Base-by-base conservation (phyloP, 1,140 invertebrate species). In the Aculops lycopersici region DNA sequence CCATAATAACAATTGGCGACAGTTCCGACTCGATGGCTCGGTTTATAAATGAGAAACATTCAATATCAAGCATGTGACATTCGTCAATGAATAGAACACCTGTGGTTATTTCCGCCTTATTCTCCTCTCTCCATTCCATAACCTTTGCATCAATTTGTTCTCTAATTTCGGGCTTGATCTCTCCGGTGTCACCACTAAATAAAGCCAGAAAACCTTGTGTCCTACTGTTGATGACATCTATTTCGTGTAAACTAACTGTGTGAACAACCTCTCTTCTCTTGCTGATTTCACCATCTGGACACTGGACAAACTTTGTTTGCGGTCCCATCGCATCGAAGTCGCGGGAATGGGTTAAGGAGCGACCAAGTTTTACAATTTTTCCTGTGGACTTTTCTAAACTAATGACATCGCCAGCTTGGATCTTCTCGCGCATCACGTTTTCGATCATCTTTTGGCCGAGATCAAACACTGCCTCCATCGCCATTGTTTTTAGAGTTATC, bases 381-480 rank as follows among this genome's bases (percentile, higher is more conserved):
- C 88, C 90, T 0, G 81, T 90, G 1, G 84, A 81, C 61, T 92
- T 94, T 54, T 95, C 86, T 51, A 95, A 90, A 1, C 83, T 88
- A 19, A 95, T 80, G 2, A 95, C 79, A 59, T 95, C 86, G 4
- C 65, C 66, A 21, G 64, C 61, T 47, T 57, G 53, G 24, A 79
- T 71, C 61, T 92, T 94, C 56, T 97, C 88, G 54, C 94, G 94
- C 47, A 83, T 72, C 31, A 95, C 65, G 42, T 75, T 77, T 55
- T 98, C 90, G 43, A 95, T 90, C 72, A 98, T 95, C 66, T 97
- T 98, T 40, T 75, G 76, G 19, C 90, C 90, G 50, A 97, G 65
- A 57, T 98, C 90, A 57, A 95, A 98, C 43, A 94, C 74, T 0
- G 90, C 95, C 59, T 98, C 90, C 90, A 97, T 98, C 57, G 97